Conservation (phyloP, 2,797 vertebrate species). For the Pseudotriccus pelzelni region DNA sequence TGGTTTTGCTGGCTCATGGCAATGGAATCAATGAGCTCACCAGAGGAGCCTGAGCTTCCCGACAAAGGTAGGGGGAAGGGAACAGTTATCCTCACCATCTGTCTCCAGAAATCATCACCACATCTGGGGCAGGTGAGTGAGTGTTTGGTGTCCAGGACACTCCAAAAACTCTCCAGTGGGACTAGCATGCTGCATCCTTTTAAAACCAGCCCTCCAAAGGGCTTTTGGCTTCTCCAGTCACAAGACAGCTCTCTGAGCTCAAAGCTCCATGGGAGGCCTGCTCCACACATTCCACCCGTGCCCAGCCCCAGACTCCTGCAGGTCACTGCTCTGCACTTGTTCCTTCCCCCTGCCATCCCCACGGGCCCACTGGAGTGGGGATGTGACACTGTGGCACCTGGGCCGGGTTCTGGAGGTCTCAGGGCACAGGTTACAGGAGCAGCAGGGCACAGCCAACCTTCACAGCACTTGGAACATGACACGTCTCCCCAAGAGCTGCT, state of each 20-base stretch:
- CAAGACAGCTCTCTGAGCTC: neutral
- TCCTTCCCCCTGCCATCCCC: neutral
- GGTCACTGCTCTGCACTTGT: neutral
- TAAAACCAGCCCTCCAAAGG: neutral
- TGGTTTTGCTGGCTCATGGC: neutral
- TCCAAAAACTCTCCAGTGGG: neutral
- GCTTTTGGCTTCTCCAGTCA: fast-evolving
- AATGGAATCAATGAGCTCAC: constrained; percentile 27
- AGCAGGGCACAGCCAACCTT: neutral
- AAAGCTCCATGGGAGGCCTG: fast-evolving
- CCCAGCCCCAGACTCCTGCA: neutral
- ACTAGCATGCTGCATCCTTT: neutral
- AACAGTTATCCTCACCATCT: neutral
- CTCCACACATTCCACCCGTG: neutral
- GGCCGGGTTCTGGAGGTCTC: neutral
- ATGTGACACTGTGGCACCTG: neutral
- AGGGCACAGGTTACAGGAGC: neutral
- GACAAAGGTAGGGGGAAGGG: neutral
- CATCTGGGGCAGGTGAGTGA: fast-evolving
- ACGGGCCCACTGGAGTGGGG: fast-evolving
- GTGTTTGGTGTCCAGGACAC: neutral
- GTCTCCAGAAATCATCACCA: neutral
- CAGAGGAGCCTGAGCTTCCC: neutral
- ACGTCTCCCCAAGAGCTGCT: neutral
- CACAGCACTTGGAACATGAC: fast-evolving